Evolutionary conservation across 2,113 vertebrate genomes (phyloP).

Genomic region (Corythoichthys intestinalis): DNA sequence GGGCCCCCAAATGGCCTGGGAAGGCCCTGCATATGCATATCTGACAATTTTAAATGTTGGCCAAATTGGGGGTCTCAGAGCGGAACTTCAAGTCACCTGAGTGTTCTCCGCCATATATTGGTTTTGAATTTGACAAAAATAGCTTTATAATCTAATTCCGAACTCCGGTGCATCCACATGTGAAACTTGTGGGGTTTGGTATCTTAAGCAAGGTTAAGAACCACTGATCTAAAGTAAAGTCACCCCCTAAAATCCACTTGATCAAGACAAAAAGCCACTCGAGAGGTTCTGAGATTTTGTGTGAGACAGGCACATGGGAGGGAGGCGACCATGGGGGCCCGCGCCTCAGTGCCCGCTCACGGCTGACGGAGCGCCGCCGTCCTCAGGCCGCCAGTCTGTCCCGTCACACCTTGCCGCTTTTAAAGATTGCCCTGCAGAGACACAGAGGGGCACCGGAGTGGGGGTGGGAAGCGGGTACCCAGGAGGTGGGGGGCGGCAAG

Average conservation of each 20-base stretch:
- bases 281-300: slow-evolving; percentile 70
- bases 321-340: slow-evolving; percentile 43
- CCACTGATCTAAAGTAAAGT: not conserved
- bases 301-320: slow-evolving; percentile 57
- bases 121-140: no score
- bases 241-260: not conserved
- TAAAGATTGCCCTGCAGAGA: slow-evolving; percentile 99
- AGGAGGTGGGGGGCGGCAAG: slow-evolving; percentile 76
- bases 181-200: no score
- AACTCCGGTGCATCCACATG: no score
- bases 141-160: no score
- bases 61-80: no score
- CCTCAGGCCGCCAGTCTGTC: slow-evolving; percentile 99
- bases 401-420: slow-evolving; percentile 99
- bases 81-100: no score
- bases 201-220: no score
- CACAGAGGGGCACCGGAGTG: slow-evolving; percentile 84
- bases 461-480: not conserved
- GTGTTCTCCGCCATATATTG: no score
- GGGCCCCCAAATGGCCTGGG: no score
- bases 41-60: no score
- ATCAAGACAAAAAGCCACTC: slow-evolving; percentile 45
- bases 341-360: slow-evolving; percentile 72
- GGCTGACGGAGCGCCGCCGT: slow-evolving; percentile 90
- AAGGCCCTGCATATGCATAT: no score